Percentiles rank a stretch among this genome's conserved stretches.
phyloP scores from a whole-genome alignment of 2,888 invertebrate genomes.

The Drosophila kokeensis region DNA sequence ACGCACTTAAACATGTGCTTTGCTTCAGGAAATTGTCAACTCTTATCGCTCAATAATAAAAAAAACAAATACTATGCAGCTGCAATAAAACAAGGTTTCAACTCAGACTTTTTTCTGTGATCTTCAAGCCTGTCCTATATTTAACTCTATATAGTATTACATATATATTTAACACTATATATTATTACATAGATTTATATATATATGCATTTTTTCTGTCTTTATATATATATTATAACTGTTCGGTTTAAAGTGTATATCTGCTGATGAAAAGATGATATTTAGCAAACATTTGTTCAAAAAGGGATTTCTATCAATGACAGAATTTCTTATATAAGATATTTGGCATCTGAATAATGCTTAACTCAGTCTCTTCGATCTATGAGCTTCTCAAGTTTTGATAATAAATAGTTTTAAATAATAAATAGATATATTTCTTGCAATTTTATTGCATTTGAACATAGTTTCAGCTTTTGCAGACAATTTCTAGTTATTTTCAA shows the following conservation, averaged over 20 bases:
- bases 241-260: background rate
- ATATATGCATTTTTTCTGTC: background rate
- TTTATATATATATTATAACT: background rate
- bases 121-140: background rate
- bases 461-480: background rate
- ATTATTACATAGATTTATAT: background rate
- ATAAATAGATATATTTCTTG: background rate
- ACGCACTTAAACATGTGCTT: constrained; percentile 38
- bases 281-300: background rate
- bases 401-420: background rate
- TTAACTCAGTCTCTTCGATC: too few relatives aligned
- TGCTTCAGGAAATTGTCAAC: constrained; percentile 51
- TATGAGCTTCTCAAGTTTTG: background rate
- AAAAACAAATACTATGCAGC: constrained; percentile 8
- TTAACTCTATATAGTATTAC: background rate
- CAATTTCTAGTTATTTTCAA: background rate
- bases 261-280: background rate
- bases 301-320: background rate
- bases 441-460: background rate
- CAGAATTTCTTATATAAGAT: background rate
- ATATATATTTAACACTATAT: background rate
- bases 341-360: background rate
- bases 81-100: background rate
- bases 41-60: constrained; percentile 37
- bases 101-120: too few relatives aligned